phyloP scores from a whole-genome alignment of 2,797 vertebrate species.

The Borostomias antarcticus region DNA sequence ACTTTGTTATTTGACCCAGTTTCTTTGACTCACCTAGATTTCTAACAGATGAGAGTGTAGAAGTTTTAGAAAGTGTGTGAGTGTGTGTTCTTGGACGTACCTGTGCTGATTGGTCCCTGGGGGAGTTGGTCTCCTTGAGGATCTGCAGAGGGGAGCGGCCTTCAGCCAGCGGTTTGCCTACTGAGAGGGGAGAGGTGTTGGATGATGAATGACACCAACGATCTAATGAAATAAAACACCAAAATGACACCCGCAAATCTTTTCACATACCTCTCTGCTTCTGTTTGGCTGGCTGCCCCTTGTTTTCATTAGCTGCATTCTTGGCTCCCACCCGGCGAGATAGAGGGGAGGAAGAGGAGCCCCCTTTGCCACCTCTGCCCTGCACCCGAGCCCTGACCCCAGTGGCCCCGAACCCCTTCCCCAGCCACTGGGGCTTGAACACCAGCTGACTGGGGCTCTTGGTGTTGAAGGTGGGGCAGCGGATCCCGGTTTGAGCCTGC shows the following conservation, averaged over 20 bases:
- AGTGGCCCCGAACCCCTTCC: constrained; percentile 72
- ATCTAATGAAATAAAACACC: background rate
- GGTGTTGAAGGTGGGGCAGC: constrained; percentile 69
- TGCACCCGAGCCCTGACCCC: constrained; percentile 67
- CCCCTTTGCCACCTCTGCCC: constrained; percentile 49
- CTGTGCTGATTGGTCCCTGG: constrained; percentile 65
- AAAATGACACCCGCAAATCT: background rate
- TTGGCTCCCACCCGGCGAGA: constrained; percentile 58
- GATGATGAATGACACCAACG: background rate
- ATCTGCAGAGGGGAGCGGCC: constrained; percentile 89
- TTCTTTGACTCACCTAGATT: background rate
- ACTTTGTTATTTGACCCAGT: background rate
- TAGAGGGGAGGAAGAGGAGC: constrained; percentile 67
- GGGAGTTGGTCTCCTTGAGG: constrained; percentile 84
- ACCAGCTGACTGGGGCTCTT: constrained; percentile 79
- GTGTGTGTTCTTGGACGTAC: constrained; percentile 43
- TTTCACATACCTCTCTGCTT: constrained; percentile 70
- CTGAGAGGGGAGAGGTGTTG: background rate
- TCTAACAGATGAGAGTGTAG: background rate
- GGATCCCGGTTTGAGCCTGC: constrained; percentile 50
- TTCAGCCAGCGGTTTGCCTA: constrained; percentile 61
- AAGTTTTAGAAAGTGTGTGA: background rate
- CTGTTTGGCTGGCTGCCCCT: constrained; percentile 60
- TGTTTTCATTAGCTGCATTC: constrained; percentile 69
- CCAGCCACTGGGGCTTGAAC: constrained; percentile 82